Evolutionary conservation across 2,888 invertebrate species (phyloP).

Genomic region (Metellina segmentata): DNA sequence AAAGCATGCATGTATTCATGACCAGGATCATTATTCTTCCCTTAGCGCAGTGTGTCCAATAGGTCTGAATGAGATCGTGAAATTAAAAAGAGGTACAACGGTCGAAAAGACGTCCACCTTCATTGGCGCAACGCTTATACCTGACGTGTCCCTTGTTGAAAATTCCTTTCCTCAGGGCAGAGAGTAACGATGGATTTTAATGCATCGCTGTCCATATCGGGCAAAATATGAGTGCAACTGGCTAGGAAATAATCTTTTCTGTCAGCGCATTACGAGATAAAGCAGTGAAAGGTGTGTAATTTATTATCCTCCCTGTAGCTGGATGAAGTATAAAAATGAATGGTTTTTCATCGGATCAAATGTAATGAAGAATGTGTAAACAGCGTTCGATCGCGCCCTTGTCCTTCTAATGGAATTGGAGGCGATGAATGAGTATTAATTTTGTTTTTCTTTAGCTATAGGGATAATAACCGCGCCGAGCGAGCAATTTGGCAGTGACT

Average conservation of each 20-base stretch:
- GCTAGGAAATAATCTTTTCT: background rate
- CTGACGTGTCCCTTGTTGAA: too few relatives aligned
- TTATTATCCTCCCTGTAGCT: background rate
- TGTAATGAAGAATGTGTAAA: slow-evolving; percentile 18
- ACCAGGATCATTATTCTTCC: background rate
- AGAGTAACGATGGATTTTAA: background rate
- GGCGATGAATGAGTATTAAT: background rate
- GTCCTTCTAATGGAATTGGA: background rate
- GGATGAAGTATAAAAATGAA: background rate
- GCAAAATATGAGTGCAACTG: background rate
- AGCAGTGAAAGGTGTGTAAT: slow-evolving; percentile 8
- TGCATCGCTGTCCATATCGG: background rate
- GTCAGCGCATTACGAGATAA: slow-evolving; percentile 25
- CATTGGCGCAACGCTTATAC: too few relatives aligned
- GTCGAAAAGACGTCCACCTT: too few relatives aligned
- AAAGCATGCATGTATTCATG: background rate
- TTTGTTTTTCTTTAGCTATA: too few relatives aligned
- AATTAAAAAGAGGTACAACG: background rate
- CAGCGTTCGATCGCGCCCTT: slow-evolving; percentile 1
- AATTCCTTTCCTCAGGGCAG: too few relatives aligned
- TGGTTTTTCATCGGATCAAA: background rate
- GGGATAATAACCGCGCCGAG: too few relatives aligned
- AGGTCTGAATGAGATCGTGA: background rate
- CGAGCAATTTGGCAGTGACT: too few relatives aligned
- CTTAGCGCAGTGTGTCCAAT: background rate